These are phyloP conservation scores for Brachyhypopomus occidentalis DNA, from an alignment of 2,113 vertebrate species.

Conservation along the genomic window DNA sequence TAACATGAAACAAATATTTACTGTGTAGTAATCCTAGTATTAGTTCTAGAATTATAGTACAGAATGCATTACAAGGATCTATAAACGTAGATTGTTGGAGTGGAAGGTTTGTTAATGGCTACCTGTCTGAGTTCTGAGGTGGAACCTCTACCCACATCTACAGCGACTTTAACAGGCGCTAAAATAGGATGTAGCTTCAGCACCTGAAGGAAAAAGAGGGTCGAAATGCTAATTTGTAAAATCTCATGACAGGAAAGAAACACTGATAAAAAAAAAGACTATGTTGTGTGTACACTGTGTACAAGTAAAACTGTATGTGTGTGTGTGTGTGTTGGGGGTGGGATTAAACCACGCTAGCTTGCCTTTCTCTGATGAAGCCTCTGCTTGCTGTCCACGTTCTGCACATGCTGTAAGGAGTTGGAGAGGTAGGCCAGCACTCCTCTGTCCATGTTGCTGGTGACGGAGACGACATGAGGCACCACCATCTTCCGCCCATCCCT, in stretches of 20 bases:
- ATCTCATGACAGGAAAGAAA: too few relatives aligned
- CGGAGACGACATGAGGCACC: slow-evolving; percentile 82
- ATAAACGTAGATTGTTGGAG: background rate
- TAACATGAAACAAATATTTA: too few relatives aligned
- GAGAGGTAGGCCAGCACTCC: slow-evolving; percentile 84
- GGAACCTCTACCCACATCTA: slow-evolving; percentile 85
- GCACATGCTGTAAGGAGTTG: slow-evolving; percentile 84
- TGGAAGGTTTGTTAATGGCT: background rate
- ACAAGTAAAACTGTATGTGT: too few relatives aligned
- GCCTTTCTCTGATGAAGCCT: slow-evolving; percentile 83
- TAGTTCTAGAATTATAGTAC: too few relatives aligned
- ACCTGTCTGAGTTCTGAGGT: slow-evolving; percentile 88
- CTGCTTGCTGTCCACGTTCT: slow-evolving; percentile 76
- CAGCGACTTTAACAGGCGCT: slow-evolving; percentile 88
- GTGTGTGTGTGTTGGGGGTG: background rate
- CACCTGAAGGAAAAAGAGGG: slow-evolving; percentile 72
- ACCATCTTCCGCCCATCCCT: slow-evolving; percentile 81
- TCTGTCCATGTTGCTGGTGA: slow-evolving; percentile 82
- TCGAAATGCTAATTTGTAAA: too few relatives aligned
- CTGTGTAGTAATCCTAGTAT: too few relatives aligned
- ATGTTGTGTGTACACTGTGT: too few relatives aligned
- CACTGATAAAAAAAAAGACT: too few relatives aligned
- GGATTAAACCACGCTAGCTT: background rate
- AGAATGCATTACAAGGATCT: too few relatives aligned
- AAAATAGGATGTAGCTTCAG: slow-evolving; percentile 92